Evolutionary conservation across 2,888 invertebrate genomes (phyloP), one percentile per base, ranked within the genome.

Genomic region (Pemphredon lugubris): DNA sequence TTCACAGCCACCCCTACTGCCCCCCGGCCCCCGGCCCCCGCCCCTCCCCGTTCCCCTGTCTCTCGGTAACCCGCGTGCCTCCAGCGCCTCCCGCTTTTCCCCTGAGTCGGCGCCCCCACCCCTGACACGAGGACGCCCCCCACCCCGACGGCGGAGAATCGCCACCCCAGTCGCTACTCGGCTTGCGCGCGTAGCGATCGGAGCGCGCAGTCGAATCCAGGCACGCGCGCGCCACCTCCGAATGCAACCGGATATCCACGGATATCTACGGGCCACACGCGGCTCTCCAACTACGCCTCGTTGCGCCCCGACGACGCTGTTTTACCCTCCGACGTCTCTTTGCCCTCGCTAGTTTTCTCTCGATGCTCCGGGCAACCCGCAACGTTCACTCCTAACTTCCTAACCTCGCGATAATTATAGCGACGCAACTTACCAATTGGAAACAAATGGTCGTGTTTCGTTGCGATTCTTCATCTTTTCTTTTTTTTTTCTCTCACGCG

Each of bases 1-100:
- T 81, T 71, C 80, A 60, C 72, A 59, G 65, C 77, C 72, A 79
- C 81, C 82, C 79, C 82, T 73, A 77, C 79, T 64, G 37, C 68
- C 76, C 48, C 42, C 55, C 70, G 3, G 32, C 45, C 6, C 7
- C 6, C n/a, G n/a, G n/a, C n/a, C 69, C 45, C 68, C 76, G 47
- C 44, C 55, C 70, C 7, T 37, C 45, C 9, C 7, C 7, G 16
- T 50, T 50, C 76, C 68, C 70, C 73, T 53, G 54, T 64, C 66
- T 67, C 73, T 69, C 63, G 57, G 69, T 73, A 69, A 63, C 78
- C 78, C 73, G 69, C 77, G 80, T 69, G 67, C n/a, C 76, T 75
- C 61, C 69, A 57, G 54, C 57, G 39, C 53, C 16, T 42, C 57
- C 42, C 5, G 47, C 26, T 51, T 60, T 75, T 78, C 78, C 78